These are phyloP conservation scores for Lycia hirtaria DNA, from an alignment of 2,888 invertebrate species.

Conservation along the genomic window DNA sequence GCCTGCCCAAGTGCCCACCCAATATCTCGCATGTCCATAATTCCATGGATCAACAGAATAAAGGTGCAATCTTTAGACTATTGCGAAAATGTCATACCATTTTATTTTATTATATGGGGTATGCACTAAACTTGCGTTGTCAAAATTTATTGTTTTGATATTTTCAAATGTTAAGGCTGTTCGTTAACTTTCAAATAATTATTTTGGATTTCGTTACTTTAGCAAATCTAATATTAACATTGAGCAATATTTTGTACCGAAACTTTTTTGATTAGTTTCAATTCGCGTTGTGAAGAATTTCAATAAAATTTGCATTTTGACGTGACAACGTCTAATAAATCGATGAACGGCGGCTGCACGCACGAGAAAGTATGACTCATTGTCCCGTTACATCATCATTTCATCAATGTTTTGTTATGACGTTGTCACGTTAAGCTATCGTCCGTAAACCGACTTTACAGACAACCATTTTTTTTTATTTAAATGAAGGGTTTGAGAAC, in stretches of 20 bases:
- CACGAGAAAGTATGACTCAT: no score
- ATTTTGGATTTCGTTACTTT: background rate
- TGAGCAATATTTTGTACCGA: background rate
- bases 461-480: no score
- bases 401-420: no score
- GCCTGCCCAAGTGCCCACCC: constrained; percentile 19
- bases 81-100: constrained; percentile 22
- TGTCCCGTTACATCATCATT: no score
- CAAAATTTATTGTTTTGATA: constrained; percentile 12
- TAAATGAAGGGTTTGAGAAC: no score
- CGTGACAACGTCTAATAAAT: no score
- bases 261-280: no score
- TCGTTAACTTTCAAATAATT: constrained; percentile 3
- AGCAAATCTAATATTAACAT: background rate
- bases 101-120: constrained; percentile 25
- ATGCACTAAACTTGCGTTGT: constrained; percentile 26
- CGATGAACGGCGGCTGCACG: no score
- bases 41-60: background rate
- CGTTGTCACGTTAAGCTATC: no score
- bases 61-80: constrained; percentile 18
- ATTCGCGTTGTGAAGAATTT: no score
- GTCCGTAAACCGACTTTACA: no score
- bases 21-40: constrained; percentile 45
- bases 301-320: no score
- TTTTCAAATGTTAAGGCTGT: constrained; percentile 31